phyloP scores from a whole-genome alignment of 2,888 invertebrate species.

The Aleiodes alternator region DNA sequence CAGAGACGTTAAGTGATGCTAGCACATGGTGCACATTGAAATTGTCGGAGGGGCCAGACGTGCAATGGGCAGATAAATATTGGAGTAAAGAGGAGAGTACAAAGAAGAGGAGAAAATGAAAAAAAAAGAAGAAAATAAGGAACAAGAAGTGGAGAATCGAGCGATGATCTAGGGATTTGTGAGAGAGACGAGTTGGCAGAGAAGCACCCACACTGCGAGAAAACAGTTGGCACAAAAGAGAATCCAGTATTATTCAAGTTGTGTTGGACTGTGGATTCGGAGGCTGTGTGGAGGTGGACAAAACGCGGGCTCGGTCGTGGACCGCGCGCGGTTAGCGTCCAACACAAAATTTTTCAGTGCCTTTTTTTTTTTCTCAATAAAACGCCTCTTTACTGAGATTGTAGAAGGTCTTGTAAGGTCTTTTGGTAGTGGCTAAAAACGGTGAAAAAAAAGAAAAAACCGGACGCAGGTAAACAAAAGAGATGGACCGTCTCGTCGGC shows the following conservation, averaged over 20 bases:
- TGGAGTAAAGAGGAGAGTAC: too few species aligned
- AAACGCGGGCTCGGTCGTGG: too few species aligned
- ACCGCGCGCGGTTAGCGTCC: too few species aligned
- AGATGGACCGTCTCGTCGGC: slow-evolving; percentile 19
- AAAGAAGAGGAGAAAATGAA: neutral
- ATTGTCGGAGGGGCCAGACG: neutral
- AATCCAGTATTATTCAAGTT: neutral
- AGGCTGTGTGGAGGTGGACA: too few species aligned
- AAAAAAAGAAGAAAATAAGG: slow-evolving; percentile 3
- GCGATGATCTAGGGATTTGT: slow-evolving; percentile 28
- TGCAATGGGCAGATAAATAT: slow-evolving; percentile 5
- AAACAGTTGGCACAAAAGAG: slow-evolving; percentile 24
- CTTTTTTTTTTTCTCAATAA: too few species aligned
- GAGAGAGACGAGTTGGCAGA: slow-evolving; percentile 27
- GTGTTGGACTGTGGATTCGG: too few species aligned
- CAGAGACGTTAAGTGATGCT: slow-evolving; percentile 11
- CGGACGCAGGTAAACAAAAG: slow-evolving; percentile 36
- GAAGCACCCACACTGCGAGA: neutral
- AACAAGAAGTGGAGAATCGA: slow-evolving; percentile 38
- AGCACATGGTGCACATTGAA: slow-evolving; percentile 1
- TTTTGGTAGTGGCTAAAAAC: neutral
- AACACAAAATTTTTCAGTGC: too few species aligned
- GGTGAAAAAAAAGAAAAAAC: slow-evolving; percentile 9
- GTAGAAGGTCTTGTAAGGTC: neutral
- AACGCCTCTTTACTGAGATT: too few species aligned